Conservation (phyloP, 2,113 vertebrate species). For the Danio rerio region GRCz12tu NC_133176.1:56990001-56990500, state of each 20-base stretch:
- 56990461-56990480: slow-evolving; percentile 5
- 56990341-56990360: slow-evolving; percentile 71
- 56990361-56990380: slow-evolving; percentile 78
- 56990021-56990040: slow-evolving; percentile 73
- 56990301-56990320: slow-evolving; percentile 68
- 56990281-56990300: slow-evolving; percentile 69
- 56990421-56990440: background rate
- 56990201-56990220: slow-evolving; percentile 74
- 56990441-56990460: no score
- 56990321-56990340: slow-evolving; percentile 68
- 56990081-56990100: background rate
- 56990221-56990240: slow-evolving; percentile 74
- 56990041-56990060: slow-evolving; percentile 3
- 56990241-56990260: slow-evolving; percentile 74
- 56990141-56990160: background rate
- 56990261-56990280: slow-evolving; percentile 75
- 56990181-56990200: slow-evolving; percentile 64
- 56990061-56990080: background rate
- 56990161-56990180: background rate
- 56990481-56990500: slow-evolving; percentile 70
- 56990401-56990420: background rate
- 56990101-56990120: background rate
- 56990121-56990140: background rate
- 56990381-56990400: slow-evolving; percentile 54
- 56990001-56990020: slow-evolving; percentile 75